A percentile compares a stretch with the other conserved stretches of the same genome.
phyloP scores from a whole-genome alignment of 2,888 invertebrate genomes.

The Scaptomyza cyrtandrae region DNA sequence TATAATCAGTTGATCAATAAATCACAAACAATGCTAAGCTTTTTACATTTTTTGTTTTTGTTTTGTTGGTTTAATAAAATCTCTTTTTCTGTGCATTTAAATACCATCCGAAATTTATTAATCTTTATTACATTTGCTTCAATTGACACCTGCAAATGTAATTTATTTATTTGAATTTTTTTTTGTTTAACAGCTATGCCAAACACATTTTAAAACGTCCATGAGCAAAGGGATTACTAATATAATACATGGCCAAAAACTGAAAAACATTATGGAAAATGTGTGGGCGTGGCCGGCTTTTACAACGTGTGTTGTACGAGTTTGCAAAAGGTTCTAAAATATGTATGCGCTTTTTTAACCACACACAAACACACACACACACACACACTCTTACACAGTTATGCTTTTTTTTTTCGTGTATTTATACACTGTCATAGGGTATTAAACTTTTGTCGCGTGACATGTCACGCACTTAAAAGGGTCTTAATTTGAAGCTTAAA shows the following conservation, averaged over 20 bases:
- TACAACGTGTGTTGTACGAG: slow-evolving; percentile 12
- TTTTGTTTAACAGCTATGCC: slow-evolving; percentile 8
- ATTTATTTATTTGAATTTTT: slow-evolving; percentile 3
- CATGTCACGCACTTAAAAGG: slow-evolving; percentile 1
- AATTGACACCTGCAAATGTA: slow-evolving; percentile 47
- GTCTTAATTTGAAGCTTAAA: not conserved
- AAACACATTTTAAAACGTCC: slow-evolving; percentile 10
- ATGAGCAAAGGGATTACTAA: slow-evolving; percentile 42
- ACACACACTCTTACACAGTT: slow-evolving; percentile 6
- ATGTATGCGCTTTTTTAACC: slow-evolving; percentile 61
- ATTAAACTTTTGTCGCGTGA: slow-evolving; percentile 4
- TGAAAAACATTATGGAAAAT: slow-evolving; percentile 63
- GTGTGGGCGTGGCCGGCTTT: slow-evolving; percentile 6
- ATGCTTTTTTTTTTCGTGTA: slow-evolving; percentile 10
- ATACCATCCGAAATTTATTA: slow-evolving; percentile 18
- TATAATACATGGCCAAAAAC: slow-evolving; percentile 41
- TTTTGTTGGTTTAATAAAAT: slow-evolving; percentile 3
- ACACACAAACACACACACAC: slow-evolving; percentile 18
- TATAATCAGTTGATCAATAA: slow-evolving; percentile 1
- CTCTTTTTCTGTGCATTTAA: slow-evolving; percentile 11
- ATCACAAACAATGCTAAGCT: slow-evolving; percentile 6
- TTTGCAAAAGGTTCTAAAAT: slow-evolving; percentile 64
- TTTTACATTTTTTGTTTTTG: not conserved
- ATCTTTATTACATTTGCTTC: slow-evolving; percentile 20
- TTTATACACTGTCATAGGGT: slow-evolving; percentile 3